Conservation (phyloP, 2,113 vertebrate species). For the Platysteira castanea region DNA sequence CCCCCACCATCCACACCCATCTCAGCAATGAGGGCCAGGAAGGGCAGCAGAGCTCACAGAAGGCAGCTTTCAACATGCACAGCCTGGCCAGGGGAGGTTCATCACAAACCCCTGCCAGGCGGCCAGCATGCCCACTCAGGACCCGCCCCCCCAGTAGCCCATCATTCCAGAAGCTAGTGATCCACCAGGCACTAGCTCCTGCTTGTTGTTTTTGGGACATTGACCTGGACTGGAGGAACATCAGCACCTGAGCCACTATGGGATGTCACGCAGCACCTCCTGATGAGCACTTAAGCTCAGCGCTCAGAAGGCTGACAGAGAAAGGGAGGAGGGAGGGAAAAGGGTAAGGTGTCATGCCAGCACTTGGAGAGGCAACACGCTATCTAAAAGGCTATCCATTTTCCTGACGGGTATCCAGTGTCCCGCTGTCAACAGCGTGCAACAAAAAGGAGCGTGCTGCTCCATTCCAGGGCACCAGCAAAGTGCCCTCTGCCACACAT, state of each 20-base stretch:
- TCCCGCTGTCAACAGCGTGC: background rate
- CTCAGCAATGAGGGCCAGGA: accelerated
- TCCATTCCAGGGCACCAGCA: background rate
- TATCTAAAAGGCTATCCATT: background rate
- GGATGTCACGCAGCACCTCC: accelerated
- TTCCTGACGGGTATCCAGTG: background rate
- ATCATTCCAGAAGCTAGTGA: background rate
- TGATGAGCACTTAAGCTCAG: background rate
- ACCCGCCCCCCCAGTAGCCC: accelerated
- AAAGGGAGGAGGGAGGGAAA: background rate
- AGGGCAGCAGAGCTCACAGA: background rate
- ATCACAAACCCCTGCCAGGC: background rate
- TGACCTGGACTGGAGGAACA: background rate
- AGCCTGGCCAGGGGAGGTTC: background rate
- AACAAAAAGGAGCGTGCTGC: background rate
- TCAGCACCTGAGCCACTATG: accelerated
- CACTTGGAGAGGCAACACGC: accelerated
- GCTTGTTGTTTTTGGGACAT: background rate
- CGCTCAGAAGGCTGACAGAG: accelerated
- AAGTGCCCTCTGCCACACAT: background rate
- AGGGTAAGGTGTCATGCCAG: background rate
- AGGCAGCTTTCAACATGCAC: background rate
- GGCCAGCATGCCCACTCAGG: background rate
- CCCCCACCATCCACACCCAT: background rate
- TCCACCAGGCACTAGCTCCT: background rate